Base-by-base conservation (phyloP, 2,113 vertebrate genomes). In the Amia ocellicauda region DNA sequence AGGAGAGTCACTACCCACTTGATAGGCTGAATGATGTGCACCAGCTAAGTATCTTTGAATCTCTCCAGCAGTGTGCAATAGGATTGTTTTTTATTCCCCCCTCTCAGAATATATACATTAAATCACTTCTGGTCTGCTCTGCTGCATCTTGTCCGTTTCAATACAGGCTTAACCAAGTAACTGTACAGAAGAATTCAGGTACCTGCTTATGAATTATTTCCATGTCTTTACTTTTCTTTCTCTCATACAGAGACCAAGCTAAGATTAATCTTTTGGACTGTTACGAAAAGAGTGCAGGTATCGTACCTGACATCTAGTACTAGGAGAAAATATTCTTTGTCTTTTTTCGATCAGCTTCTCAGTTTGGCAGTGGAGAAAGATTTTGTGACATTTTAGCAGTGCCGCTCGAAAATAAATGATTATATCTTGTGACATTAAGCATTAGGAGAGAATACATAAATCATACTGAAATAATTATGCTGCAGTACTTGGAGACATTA, bases 401-500 rank as follows among this genome's bases (percentile, higher is more conserved):
- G 26, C n/a, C 22, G 23, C 41, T 65, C 0, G 49, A 66, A 67
- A 14, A 10, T 71, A 60, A 73, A 68, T 68, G 19, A 68, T 59
- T 31, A 29, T 24, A 4, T 49, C 26, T 43, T 31, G 4, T 28
- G 36, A 23, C 57, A 42, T 65, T 23, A 42, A 45, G 31, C 68
- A 72, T 62, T 62, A 16, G 54, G 68, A 72, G 47, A 73, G 20
- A 53, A 5, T 45, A 52, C 50, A 50, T 71, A 70, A 78, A 66
- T 73, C 41, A 14, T 57, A 2, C 16, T 49, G 28, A 65, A 2
- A 41, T 40, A 58, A 45, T 73, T 66, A 26, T 7, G 17, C 27
- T 69, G 11, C n/a, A 55, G 43, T 28, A 27, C 28, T 20, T 53
- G 31, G 71, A 8, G 2, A 62, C 60, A 61, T 60, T 74, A 58